Evolutionary conservation across 2,888 invertebrate genomes (phyloP), one percentile per base, ranked within the genome.

Genomic region (Gisinianus flammeolus): DNA sequence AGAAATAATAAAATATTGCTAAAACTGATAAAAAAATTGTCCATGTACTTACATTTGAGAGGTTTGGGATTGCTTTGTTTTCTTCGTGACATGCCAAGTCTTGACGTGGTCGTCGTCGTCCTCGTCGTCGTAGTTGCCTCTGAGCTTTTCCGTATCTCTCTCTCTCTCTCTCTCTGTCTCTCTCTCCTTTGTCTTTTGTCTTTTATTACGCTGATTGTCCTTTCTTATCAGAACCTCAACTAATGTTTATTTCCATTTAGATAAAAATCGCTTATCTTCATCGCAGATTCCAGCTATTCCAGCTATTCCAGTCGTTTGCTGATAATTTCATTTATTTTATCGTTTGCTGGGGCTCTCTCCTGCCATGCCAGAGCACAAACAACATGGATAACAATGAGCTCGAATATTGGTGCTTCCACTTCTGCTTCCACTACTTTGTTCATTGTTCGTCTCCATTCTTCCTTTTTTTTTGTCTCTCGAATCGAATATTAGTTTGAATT

Each of bases 31-130:
- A 74, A 75, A 73, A 66, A 44, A 54, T 62, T 44, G 62, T 62
- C 62, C n/a, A 22, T 62, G 28, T 62, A 92, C 94, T 92, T 89
- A 96, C 96, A 93, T 95, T 96, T 96, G 87, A 95, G 91, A 88
- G 96, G 95, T 89, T 96, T 96, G 86, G 96, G 96, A 90, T 96
- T 95, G 90, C 94, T 94, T 91, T 96, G 96, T 91, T 96, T 96
- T 90, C 96, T 91, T 88, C 96, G 93, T 88, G 96, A 96, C 95
- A 96, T 96, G 76, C 76, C 76, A 68, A 68, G 73, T 73, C 33
- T 58, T 56, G 58, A 71, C 71, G 58, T 54, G 8, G 71, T 35
- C 24, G 69, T 54, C 22, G 72, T 28, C 67, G 4, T 33, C 33
- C 33, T 67, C 67, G 68, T 68, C 8, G 35, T 35, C 44, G 68